A percentile compares a stretch with the other conserved stretches of the same genome.
Conservation (phyloP, 1,140 invertebrate genomes). For the Cyphomyrmex costatus region DNA sequence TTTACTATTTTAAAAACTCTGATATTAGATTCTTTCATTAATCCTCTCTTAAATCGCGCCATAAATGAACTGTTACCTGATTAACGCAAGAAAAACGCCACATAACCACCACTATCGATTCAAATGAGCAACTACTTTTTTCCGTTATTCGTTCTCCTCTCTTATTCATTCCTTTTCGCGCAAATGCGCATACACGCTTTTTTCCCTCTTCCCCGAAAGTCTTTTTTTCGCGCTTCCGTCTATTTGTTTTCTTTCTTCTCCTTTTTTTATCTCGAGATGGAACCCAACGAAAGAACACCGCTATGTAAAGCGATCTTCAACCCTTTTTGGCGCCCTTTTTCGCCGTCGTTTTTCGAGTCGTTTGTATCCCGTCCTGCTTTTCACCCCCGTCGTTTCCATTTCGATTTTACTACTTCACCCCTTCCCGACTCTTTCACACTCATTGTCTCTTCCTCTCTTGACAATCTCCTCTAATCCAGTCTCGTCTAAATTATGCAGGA, state of each 20-base stretch:
- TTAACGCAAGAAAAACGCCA: constrained; percentile 54
- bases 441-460: constrained; percentile 60
- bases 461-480: constrained; percentile 66
- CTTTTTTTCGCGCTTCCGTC: constrained; percentile 83
- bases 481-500: constrained; percentile 77
- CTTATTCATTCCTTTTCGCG: constrained; percentile 62
- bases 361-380: constrained; percentile 53
- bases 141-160: constrained; percentile 60
- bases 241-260: constrained; percentile 79
- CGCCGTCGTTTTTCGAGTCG: constrained; percentile 60
- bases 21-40: neutral
- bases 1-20: neutral
- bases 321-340: constrained; percentile 79
- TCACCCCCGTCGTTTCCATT: constrained; percentile 47
- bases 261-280: constrained; percentile 61
- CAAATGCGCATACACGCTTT: constrained; percentile 44
- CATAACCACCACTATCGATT: constrained; percentile 78
- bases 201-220: constrained; percentile 49
- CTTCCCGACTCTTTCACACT: constrained; percentile 49
- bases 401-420: constrained; percentile 58
- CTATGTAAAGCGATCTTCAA: constrained; percentile 81
- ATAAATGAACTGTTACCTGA: constrained; percentile 29
- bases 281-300: constrained; percentile 60
- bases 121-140: constrained; percentile 79
- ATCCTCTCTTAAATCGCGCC: constrained; percentile 26